Base-by-base conservation (phyloP, 1,140 invertebrate genomes). In the Drosophila takahashii region DNA sequence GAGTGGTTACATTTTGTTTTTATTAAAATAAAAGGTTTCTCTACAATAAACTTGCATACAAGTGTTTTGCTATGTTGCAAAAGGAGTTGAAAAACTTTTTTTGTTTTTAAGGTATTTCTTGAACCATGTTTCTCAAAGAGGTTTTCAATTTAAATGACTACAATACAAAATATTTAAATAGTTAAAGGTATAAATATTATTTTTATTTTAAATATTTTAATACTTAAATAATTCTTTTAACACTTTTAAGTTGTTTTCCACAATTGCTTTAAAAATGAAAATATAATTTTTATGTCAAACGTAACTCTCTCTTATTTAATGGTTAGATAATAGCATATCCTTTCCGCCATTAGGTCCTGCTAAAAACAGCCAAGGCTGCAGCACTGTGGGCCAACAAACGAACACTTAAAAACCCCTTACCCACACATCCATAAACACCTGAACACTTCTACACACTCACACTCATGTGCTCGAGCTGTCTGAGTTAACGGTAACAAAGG, bases 401-500 rank as follows among this genome's bases (percentile, higher is more conserved):
- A 65, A 53, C 48, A 78, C 58, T 71, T 71, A 65, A 27, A 36
- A 56, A 65, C 41, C 66, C 47, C 64, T 70, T 60, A 47, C 36
- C 16, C 58, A 71, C 60, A 59, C 34, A 26, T 48, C 5, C 22
- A 10, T 45, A 34, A 42, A 67, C 57, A 36, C 42, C 67, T 37
- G 36, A 11, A 41, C 22, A 72, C 36, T 45, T 39, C 26, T 1
- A 50, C 27, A 37, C 18, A 37, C 11, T 27, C 15, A 52, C 29
- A 48, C 22, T 22, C 22, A 22, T 22, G 22, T n/a, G 27, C 42
- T 32, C 22, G 27, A 64, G 48, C 45, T 58, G 37, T 44, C 45
- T 34, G 59, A 18, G 22, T 22, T 22, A 22, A 22, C 22, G 15
- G 52, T 39, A 32, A 22, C 45, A 74, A 57, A 56, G 61, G 54